Base-by-base conservation (phyloP, 2,888 invertebrate genomes). In the Xanthia togata region DNA sequence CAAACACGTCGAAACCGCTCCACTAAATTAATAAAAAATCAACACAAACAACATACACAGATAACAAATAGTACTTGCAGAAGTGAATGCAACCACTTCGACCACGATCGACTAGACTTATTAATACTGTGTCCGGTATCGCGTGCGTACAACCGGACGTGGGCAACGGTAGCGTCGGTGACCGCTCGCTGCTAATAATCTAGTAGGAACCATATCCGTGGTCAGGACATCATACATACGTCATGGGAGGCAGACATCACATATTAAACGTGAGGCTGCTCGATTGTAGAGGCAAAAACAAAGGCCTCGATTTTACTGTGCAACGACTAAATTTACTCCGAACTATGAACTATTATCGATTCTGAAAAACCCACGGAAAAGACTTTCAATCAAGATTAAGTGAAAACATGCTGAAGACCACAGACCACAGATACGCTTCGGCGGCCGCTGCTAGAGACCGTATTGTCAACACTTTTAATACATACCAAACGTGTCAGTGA, bases 181-280 rank as follows among this genome's bases (percentile, higher is more conserved):
- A 82, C 78, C 83, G 71, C 82, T 59, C 62, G 59, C 47, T 73
- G 70, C 70, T 86, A 86, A 83, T 83, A 83, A 82, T 83, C 83
- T 86, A 83, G 78, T 60, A 82, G 83, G 73, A 77, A 59, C 69
- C 60, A 74, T 78, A 78, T 74, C 86, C 86, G 83, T 83, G 83
- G 86, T 83, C 78, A 47, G 73, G 63, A 71, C 83, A 41, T 70
- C 73, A 86, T 82, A 82, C 76, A 83, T 85, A 67, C 59, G 71
- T 67, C 60, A 82, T 70, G 44, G 75, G 60, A 62, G 59, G 41
- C 12, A 12, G 23, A 14, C 67, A 81, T 81, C 84, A 23, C 44
- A 68, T 85, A 85, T 82, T 81, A 26, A 82, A 69, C 68, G 20
- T 23, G 57, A 55, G 60, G 55, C 41, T 53, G 41, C 31, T 60